These are phyloP conservation scores for Nothura maculosa DNA, from an alignment of 2,797 vertebrate species.

Conservation along the genomic window DNA sequence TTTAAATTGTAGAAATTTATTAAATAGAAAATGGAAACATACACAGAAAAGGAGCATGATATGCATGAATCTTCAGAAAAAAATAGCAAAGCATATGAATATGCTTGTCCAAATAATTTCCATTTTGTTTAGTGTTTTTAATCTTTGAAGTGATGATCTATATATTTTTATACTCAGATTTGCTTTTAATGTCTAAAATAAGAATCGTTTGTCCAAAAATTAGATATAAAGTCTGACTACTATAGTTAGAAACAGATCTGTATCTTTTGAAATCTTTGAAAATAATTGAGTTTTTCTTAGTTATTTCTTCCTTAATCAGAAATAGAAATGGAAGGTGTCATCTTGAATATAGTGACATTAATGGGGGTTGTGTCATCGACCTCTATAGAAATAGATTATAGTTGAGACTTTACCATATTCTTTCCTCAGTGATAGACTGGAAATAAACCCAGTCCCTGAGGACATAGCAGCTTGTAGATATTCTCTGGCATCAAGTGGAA, in stretches of 20 bases:
- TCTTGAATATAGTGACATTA: background rate
- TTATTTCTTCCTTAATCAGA: background rate
- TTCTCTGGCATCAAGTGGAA: background rate
- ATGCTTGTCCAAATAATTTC: background rate
- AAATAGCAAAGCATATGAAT: background rate
- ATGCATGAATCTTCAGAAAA: background rate
- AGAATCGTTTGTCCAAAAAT: background rate
- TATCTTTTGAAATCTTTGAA: background rate
- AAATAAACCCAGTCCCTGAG: background rate
- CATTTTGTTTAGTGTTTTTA: background rate
- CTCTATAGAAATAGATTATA: background rate
- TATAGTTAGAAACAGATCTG: background rate
- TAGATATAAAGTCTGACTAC: background rate
- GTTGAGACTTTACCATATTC: background rate
- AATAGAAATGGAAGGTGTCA: background rate
- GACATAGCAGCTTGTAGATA: no score
- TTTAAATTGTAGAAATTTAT: background rate
- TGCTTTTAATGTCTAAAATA: no score
- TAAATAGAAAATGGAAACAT: background rate
- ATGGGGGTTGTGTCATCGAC: background rate
- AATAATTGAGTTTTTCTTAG: background rate
- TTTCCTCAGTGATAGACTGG: background rate
- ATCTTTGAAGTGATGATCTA: background rate
- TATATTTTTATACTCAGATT: no score
- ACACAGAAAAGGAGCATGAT: background rate